A percentile compares a stretch with the other conserved stretches of the same genome.
Evolutionary conservation across 2,113 vertebrate genomes (phyloP).

Genomic region (Taxidea taxus): DNA sequence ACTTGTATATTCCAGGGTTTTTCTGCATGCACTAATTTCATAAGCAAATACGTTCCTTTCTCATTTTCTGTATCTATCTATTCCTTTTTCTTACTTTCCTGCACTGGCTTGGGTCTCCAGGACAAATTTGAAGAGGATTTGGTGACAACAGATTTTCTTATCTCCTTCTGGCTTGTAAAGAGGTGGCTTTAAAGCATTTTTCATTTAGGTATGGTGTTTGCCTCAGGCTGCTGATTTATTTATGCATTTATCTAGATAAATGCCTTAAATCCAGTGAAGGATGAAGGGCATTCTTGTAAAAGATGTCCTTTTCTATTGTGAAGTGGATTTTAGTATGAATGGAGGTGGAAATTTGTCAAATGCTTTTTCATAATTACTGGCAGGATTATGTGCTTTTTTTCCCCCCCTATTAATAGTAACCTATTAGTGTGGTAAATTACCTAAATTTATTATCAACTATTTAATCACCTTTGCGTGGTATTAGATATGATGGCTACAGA

Average conservation of each 20-base stretch:
- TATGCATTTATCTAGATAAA: not conserved
- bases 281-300: not conserved
- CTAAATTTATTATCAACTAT: slow-evolving; percentile 26
- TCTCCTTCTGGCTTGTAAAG: not conserved
- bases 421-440: slow-evolving; percentile 25
- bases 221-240: not conserved
- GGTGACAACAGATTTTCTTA: not conserved
- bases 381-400: not conserved
- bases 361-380: not conserved
- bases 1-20: not conserved
- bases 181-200: not conserved
- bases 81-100: not conserved
- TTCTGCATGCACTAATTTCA: not conserved
- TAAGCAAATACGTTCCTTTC: not conserved
- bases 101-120: not conserved
- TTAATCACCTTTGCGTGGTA: slow-evolving; percentile 25
- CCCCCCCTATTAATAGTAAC: not conserved
- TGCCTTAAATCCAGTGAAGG: not conserved
- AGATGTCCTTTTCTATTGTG: not conserved
- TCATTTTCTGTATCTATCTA: not conserved
- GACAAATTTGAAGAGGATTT: not conserved
- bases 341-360: not conserved
- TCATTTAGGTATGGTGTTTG: not conserved
- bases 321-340: not conserved
- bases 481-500: slow-evolving; percentile 23